Base-by-base conservation (phyloP, 1,140 invertebrate genomes). In the Pseudomyrmex cubaensis region DNA sequence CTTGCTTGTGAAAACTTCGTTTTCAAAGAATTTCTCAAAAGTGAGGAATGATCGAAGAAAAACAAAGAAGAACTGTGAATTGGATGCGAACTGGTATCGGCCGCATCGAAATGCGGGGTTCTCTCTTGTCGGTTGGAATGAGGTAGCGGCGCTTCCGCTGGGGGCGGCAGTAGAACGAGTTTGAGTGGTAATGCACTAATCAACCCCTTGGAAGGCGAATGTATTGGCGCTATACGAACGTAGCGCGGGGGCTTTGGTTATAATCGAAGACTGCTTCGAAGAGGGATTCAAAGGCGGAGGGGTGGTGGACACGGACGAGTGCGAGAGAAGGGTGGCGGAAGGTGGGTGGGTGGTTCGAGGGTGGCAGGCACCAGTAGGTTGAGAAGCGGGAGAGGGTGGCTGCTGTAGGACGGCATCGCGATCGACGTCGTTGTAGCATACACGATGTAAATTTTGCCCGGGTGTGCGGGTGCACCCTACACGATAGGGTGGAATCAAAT, bases 401-500 rank as follows among this genome's bases (percentile, higher is more conserved):
- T 83, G 86, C 86, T 86, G 77, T 89, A 89, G 87, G 85, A 86
- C 89, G 86, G 89, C 88, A 92, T 90, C 87, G 85, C 85, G 87
- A 91, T 91, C 92, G 87, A 92, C 92, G 91, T 90, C 89, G 91
- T 91, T 92, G 93, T 93, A 92, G 91, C 92, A 92, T 92, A 91
- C 87, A 91, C 90, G 92, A 93, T 93, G 92, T 93, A 93, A 93
- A 94, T 94, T 94, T 93, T 87, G 89, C 90, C 90, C 90, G 87
- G 75, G 85, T 91, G 91, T 86, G 90, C 88, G 91, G 90, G 92
- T 91, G 90, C 90, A 92, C 90, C 90, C 92, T 90, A 90, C 89
- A 92, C 92, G 92, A 90, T 91, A 91, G 93, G 91, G 92, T 91
- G 91, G 93, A 93, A 94, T 94, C 93, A 93, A 94, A 94, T 94